Evolutionary conservation across 2,888 invertebrate genomes (phyloP).

Genomic region (Dryadula phaetusa): DNA sequence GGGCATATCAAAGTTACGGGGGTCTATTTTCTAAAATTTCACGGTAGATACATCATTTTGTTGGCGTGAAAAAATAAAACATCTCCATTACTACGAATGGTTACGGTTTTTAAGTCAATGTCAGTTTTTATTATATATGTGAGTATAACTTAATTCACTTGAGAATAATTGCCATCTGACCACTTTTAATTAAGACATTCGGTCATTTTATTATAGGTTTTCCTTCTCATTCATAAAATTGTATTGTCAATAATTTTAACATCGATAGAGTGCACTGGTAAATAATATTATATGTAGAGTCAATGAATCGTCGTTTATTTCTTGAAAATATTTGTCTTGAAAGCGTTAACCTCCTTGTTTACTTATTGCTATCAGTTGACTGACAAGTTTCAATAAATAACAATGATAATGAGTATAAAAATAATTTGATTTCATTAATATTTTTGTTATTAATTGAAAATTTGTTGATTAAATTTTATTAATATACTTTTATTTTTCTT

Average conservation of each 20-base stretch:
- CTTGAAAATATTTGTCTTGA: slow-evolving; percentile 46
- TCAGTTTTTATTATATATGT: slow-evolving; percentile 34
- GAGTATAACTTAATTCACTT: slow-evolving; percentile 32
- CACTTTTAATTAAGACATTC: slow-evolving; percentile 31
- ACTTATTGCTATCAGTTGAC: slow-evolving; percentile 57
- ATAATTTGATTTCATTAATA: slow-evolving; percentile 70
- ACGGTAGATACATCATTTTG: slow-evolving; percentile 76
- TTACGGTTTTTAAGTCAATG: slow-evolving; percentile 45
- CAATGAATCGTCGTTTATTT: slow-evolving; percentile 16
- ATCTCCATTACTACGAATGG: slow-evolving; percentile 70
- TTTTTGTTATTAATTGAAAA: slow-evolving; percentile 61
- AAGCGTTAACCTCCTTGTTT: slow-evolving; percentile 63
- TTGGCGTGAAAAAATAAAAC: slow-evolving; percentile 72
- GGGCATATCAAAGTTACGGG: slow-evolving; percentile 69
- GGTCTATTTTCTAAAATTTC: slow-evolving; percentile 80
- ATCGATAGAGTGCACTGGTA: background rate
- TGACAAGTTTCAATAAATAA: slow-evolving; percentile 55
- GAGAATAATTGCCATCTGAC: slow-evolving; percentile 29
- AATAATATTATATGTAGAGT: slow-evolving; percentile 1
- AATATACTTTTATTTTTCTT: slow-evolving; percentile 8
- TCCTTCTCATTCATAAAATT: background rate
- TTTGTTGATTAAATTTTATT: slow-evolving; percentile 6
- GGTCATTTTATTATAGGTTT: slow-evolving; percentile 3
- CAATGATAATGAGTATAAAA: slow-evolving; percentile 52
- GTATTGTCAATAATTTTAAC: background rate